A percentile compares a stretch with the other conserved stretches of the same genome.
These are phyloP conservation scores for Mayetiola destructor DNA, from an alignment of 2,888 invertebrate genomes.

Conservation along the genomic window DNA sequence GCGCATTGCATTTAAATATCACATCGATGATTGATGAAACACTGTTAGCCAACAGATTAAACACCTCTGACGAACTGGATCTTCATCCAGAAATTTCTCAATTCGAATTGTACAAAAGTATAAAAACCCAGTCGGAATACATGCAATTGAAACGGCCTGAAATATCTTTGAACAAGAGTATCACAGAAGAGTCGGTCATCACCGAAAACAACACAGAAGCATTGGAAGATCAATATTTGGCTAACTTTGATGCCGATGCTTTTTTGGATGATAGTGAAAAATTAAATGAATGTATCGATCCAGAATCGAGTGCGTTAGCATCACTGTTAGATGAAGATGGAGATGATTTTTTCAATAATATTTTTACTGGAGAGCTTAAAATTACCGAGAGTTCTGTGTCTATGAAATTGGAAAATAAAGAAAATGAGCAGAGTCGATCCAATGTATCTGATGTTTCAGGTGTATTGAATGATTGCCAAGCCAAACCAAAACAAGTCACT, in stretches of 20 bases:
- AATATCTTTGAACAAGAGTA: background rate
- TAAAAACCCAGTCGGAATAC: background rate
- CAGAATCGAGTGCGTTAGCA: background rate
- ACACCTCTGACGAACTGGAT: background rate
- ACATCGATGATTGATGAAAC: background rate
- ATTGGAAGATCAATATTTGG: background rate
- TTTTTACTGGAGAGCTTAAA: too few relatives aligned
- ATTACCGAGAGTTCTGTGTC: too few relatives aligned
- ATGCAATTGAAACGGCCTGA: background rate
- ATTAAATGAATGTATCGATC: constrained; percentile 2
- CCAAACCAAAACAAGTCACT: too few relatives aligned
- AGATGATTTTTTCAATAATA: too few relatives aligned
- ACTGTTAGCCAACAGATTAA: background rate
- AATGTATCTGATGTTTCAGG: too few relatives aligned
- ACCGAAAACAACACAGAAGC: background rate
- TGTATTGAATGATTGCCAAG: too few relatives aligned
- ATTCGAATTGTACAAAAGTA: background rate
- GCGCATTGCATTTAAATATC: background rate
- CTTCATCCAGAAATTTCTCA: background rate
- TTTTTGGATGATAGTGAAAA: background rate
- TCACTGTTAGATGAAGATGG: background rate
- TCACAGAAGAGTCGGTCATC: background rate
- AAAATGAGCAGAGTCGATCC: too few relatives aligned
- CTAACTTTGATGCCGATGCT: background rate
- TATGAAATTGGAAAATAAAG: too few relatives aligned